Base-by-base conservation (phyloP, 2,888 invertebrate genomes). In the Idaea straminata region DNA sequence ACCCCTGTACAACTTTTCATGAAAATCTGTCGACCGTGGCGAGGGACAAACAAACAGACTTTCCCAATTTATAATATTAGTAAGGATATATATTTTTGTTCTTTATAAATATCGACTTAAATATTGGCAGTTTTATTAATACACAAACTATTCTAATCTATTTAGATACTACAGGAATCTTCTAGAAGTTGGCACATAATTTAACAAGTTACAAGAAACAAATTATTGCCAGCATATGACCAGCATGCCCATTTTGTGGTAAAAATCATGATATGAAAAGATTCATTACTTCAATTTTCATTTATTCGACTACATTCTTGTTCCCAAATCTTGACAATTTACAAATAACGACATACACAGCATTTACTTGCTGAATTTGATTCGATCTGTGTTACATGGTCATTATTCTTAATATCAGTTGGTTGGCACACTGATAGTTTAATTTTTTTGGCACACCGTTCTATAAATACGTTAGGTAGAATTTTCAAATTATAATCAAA, bases 71-170 rank as follows among this genome's bases (percentile, higher is more conserved):
- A 36, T 36, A 36, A 36, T 36, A 36, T 36, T 7, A 10, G 36
- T 36, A 36, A 36, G 36, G 36, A 47, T 47, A 47, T 7, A 47
- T 47, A 13, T 47, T 67, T 72, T 60, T 64, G 62, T 64, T 64
- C 72, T 66, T 69, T 73, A 72, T 70, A 72, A 75, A 71, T 59
- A 69, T 62, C 16, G 63, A 69, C 72, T 74, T 75, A 74, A 75
- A 72, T 74, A 78, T 78, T 85, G 86, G 86, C 85, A 86, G 85
- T 84, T 81, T 82, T 69, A 71, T 78, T 77, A 77, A 70, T 73
- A 76, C 73, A 78, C 78, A 72, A 70, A 73, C 74, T 72, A 71
- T 71, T 69, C 78, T 79, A 80, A 69, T 69, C 77, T 81, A 83
- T 69, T 72, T 74, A 83, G 72, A 75, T 78, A 75, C 57, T 76